Evolutionary conservation across 2,113 vertebrate genomes (phyloP), one percentile per base, ranked within the genome.

Genomic region (Sphaerodactylus townsendi): DNA sequence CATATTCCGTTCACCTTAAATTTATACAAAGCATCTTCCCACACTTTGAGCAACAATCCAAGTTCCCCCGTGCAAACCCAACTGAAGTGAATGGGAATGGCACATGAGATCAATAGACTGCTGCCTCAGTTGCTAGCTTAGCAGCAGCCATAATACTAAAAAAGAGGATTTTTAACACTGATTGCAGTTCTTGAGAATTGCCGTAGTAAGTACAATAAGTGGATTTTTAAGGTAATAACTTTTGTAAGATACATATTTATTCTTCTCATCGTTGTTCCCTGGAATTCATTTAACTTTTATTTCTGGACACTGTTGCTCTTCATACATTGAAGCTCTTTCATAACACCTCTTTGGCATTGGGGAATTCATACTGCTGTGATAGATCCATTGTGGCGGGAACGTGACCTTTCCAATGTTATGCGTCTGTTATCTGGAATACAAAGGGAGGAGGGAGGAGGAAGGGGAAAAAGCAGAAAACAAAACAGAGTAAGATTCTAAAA

Each of bases 381-480:
- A 90, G 96, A 93, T 96, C 96, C 95, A 87, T 96, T 98, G 96
- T 99, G 98, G 82, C 98, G 98, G 64, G 99, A 99, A 81, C 99
- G 98, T 85, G 99, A 99, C 94, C 98, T 97, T 97, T 99, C 99
- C 96, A 99, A 94, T 96, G 96, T 94, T 78, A 95, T 95, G 75
- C 97, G 97, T 81, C 97, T 98, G 95, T 98, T 99, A 95, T 99
- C 98, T 99, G 96, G 48, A 96, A 96, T 59, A 96, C 65, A 96
- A 94, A 94, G 71, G 94, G 84, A 92, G 85, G 64, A 64, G 9
- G n/a, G 33, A 6, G 6, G 3, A 69, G 53, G 28, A 62, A 9
- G 33, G 33, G 33, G 1, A 19, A 23, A 19, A 23, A 72, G 35
- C 14, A 92, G 90, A 93, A 86, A 94, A 92, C 62, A 93, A 94